Evolutionary conservation across 2,797 vertebrate species (phyloP).

Genomic region (Hemitrygon akajei): DNA sequence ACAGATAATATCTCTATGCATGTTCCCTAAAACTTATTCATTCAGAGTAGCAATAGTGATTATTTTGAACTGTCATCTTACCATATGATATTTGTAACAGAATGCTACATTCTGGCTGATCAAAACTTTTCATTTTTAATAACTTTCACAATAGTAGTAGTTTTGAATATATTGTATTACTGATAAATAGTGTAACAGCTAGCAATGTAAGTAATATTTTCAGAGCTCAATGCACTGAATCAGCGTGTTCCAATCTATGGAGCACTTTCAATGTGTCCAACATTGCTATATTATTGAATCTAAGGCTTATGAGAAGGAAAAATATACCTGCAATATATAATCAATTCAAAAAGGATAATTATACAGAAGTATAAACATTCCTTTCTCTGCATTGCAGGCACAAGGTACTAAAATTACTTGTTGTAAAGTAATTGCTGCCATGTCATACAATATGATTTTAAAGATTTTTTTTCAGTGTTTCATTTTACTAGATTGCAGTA

Average conservation of each 20-base stretch:
- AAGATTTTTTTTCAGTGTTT: background rate
- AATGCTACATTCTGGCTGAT: background rate
- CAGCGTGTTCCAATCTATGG: too few species aligned
- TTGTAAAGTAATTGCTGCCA: background rate
- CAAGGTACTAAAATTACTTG: background rate
- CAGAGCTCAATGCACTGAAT: background rate
- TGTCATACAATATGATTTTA: background rate
- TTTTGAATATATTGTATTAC: background rate
- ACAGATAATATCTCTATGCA: background rate
- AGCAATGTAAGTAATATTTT: background rate
- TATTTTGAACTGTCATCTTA: background rate
- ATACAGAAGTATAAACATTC: background rate
- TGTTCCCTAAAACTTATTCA: background rate
- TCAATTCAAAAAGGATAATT: background rate
- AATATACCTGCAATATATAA: background rate
- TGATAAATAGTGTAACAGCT: background rate
- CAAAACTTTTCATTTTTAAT: background rate
- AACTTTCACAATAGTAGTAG: background rate
- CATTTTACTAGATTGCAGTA: background rate
- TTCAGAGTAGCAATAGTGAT: background rate
- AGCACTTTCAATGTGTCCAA: background rate
- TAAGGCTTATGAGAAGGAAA: background rate
- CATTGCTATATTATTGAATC: background rate
- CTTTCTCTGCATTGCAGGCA: background rate
- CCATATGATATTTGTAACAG: background rate